Percentiles rank a stretch among this genome's conserved stretches.
phyloP scores from a whole-genome alignment of 2,113 vertebrate species.

The Abramis brama region DNA sequence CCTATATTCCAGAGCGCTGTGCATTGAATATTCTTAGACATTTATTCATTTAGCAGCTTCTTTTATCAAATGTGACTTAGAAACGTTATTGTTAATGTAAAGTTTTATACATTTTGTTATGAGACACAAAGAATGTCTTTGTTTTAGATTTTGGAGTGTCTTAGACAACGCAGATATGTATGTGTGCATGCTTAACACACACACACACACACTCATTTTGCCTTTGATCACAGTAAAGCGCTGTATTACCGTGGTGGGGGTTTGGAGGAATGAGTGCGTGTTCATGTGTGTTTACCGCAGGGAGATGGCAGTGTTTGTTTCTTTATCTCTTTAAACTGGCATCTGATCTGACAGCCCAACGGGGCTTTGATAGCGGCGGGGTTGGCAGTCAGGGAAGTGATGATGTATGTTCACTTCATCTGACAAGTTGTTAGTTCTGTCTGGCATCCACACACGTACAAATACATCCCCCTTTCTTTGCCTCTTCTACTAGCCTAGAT shows the following conservation, averaged over 20 bases:
- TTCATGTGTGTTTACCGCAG: slow-evolving; percentile 37
- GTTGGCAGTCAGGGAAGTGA: slow-evolving; percentile 44
- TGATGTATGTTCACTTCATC: slow-evolving; percentile 51
- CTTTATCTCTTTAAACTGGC: slow-evolving; percentile 53
- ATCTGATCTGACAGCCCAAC: slow-evolving; percentile 53
- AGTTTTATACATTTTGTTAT: neutral
- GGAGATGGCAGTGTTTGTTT: slow-evolving; percentile 54
- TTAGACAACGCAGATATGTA: neutral
- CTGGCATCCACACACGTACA: slow-evolving; percentile 9
- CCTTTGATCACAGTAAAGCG: slow-evolving; percentile 21
- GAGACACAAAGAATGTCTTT: slow-evolving; percentile 7
- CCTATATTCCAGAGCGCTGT: neutral
- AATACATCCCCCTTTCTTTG: neutral
- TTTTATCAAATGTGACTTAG: too few species aligned
- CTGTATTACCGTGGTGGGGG: neutral
- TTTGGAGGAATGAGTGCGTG: slow-evolving; percentile 11
- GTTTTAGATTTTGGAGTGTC: slow-evolving; percentile 7
- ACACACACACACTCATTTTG: neutral
- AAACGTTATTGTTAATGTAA: neutral
- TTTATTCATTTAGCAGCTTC: too few species aligned
- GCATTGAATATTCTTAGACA: neutral
- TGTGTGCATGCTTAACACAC: neutral
- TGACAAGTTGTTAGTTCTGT: slow-evolving; percentile 51
- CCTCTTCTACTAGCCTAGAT: neutral
- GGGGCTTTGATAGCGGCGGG: slow-evolving; percentile 46